These are phyloP conservation scores for Tryphoninae sp. DNA, from an alignment of 2,888 invertebrate genomes.

Conservation along the genomic window DNA sequence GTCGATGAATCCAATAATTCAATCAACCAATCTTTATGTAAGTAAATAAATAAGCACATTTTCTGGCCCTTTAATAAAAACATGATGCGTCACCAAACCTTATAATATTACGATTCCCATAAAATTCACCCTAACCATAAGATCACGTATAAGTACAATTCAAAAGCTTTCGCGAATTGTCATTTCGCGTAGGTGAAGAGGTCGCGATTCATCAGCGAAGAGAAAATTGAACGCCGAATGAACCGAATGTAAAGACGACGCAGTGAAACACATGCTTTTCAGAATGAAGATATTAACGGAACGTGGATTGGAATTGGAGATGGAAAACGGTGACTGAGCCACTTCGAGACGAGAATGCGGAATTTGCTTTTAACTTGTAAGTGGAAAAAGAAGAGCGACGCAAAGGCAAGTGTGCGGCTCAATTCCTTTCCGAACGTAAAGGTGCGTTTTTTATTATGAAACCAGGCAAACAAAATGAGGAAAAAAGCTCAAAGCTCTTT, in stretches of 20 bases:
- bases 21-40: not conserved
- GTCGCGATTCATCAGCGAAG: not conserved
- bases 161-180: not conserved
- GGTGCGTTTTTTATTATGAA: constrained; percentile 24
- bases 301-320: not conserved
- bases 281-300: constrained; percentile 22
- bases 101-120: not conserved
- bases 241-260: not conserved
- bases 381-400: constrained; percentile 24
- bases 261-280: constrained; percentile 36
- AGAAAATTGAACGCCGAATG: constrained; percentile 10
- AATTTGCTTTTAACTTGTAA: constrained; percentile 16
- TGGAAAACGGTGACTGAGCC: too few species aligned
- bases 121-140: not conserved
- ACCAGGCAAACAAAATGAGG: not conserved
- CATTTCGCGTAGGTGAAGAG: not conserved
- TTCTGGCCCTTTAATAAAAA: not conserved
- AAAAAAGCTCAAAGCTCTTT: constrained; percentile 14
- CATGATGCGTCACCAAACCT: not conserved
- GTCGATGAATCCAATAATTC: not conserved
- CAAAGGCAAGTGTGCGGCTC: constrained; percentile 39
- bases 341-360: not conserved
- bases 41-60: not conserved
- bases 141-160: not conserved
- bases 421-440: constrained; percentile 22